Base-by-base conservation (phyloP, 2,888 invertebrate species). In the Mesoligia furuncula region DNA sequence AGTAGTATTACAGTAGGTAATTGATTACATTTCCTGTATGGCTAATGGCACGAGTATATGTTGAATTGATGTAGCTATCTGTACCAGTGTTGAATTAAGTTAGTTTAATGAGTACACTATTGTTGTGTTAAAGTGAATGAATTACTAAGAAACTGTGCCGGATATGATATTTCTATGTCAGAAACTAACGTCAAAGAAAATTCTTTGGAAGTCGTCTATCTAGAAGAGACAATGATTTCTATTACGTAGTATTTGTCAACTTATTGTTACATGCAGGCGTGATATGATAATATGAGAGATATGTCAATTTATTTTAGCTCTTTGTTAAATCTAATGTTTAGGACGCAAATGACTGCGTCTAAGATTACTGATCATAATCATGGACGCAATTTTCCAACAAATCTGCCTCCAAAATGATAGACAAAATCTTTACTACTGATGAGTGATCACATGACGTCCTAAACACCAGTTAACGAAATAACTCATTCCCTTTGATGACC, bases 1-100 rank as follows among this genome's bases (percentile, higher is more conserved):
- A 83, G 80, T 80, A 77, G 81, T 79, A 82, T 78, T 85, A 88
- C 84, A 84, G 87, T 85, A 83, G 76, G 89, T 90, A 92, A 93
- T 93, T 92, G 93, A 93, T 93, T 93, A 89, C 91, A 85, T 91
- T 93, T 93, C 93, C 93, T 92, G 93, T 92, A 88, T 88, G 68
- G 78, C 84, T 91, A 90, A 91, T 90, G 87, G 87, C 77, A 86
- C n/a, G n/a, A n/a, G n/a, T 79, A 85, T 83, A 74, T 85, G 79
- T 86, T 85, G 82, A 48, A 83, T 85, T 75, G 78, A 73, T 82
- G 78, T 77, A 76, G 61, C 39, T 79, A 59, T 76, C 54, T 78
- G 57, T 76, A 71, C 51, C 65, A 77, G 24, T 61, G 59, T 69
- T 71, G 48, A 77, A 74, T 85, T 39, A 20, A 36, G 61, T 65